Evolutionary conservation across 2,113 vertebrate genomes (phyloP), one percentile per base, ranked within the genome.

Genomic region (Odontesthes bonariensis): DNA sequence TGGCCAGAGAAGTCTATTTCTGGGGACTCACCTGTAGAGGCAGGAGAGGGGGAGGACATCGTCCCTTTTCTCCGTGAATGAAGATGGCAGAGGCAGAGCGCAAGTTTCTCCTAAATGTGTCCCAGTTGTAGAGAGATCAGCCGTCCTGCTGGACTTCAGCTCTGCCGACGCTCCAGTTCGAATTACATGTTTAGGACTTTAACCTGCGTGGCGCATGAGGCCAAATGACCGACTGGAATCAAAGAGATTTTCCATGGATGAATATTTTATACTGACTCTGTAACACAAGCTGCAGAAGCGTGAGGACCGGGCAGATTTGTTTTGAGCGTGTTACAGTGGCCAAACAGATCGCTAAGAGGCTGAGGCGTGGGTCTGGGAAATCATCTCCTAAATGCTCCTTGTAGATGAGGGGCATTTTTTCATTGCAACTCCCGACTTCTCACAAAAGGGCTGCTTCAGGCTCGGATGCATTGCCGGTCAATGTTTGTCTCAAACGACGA

Each of bases 181-280:
- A 63, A 11, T 83, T 53, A 83, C 83, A 86, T 81, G 84, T 83
- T 85, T 46, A 57, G 67, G 52, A 77, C 77, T 86, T 75, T 47
- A 73, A 86, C 74, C 81, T 46, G 77, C 68, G 14, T 8, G 67
- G 44, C 42, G 65, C 1, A 16, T 66, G 64, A 63, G 77, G 79
- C 64, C 64, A 52, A 73, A 54, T 52, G 51, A 67, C 55, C 64
- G 73, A 19, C 69, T 87, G 83, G 77, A 90, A 87, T 92, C 88
- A 90, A 89, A 85, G 83, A 88, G 77, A 85, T 87, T 92, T 92
- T 92, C 90, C 89, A 78, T 81, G 75, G 86, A 92, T 93, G 81
- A 92, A 93, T 93, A 91, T 92, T 93, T 93, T 77, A 93, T 92
- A 77, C 84, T 83, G 83, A 83, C 85, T 68, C 83, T 74, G 91